Percentiles rank a stretch among this genome's conserved stretches.
These are phyloP conservation scores for Parnassius orleans DNA, from an alignment of 2,888 invertebrate genomes.

Conservation along the genomic window DNA sequence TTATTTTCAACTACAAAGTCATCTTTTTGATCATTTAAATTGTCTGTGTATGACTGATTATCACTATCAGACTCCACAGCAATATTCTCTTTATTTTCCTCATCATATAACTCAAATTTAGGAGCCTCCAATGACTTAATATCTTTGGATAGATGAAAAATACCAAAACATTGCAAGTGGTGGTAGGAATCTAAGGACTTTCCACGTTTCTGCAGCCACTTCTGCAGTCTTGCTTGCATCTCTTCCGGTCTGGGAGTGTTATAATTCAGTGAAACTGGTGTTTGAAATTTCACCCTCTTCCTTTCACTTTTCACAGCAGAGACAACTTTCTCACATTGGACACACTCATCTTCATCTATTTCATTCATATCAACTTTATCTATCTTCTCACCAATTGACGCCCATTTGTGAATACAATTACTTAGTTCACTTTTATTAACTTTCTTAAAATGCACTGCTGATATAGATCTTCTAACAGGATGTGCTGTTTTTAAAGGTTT, in stretches of 20 bases:
- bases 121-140: conserved; percentile 37
- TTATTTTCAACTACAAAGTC: conserved; percentile 32
- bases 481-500: conserved; percentile 32
- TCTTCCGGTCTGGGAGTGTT: conserved; percentile 68
- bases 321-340: conserved; percentile 49
- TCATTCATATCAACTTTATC: conserved; percentile 51
- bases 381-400: conserved; percentile 65
- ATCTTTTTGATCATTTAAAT: conserved; percentile 48
- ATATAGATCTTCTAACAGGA: conserved; percentile 65
- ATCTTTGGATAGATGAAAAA: conserved; percentile 50
- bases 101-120: conserved; percentile 45
- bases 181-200: conserved; percentile 72
- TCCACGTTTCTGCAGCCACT: conserved; percentile 77
- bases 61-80: conserved; percentile 65
- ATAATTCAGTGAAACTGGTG: conserved; percentile 49
- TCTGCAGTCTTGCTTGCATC: conserved; percentile 61
- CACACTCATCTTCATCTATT: conserved; percentile 53
- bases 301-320: conserved; percentile 69
- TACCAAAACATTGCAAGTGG: conserved; percentile 78
- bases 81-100: conserved; percentile 78
- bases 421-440: conserved; percentile 54
- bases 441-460: conserved; percentile 71
- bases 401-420: conserved; percentile 68
- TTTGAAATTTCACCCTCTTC: conserved; percentile 66
- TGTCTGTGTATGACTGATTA: conserved; percentile 61